phyloP scores from a whole-genome alignment of 2,113 vertebrate genomes.

The Arothron firmamentum region DNA sequence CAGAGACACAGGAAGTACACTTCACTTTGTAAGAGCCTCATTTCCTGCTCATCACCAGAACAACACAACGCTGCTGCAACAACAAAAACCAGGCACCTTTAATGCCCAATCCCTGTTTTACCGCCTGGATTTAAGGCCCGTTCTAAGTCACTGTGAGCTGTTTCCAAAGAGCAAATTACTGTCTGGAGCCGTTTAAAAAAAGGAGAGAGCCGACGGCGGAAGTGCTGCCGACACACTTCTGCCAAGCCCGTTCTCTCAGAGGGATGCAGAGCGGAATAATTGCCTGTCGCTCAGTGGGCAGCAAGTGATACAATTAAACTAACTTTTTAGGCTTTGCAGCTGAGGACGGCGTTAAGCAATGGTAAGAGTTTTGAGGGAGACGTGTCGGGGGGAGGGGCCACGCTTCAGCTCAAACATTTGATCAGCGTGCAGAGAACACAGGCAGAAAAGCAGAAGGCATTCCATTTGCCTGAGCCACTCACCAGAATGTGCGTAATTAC shows the following conservation, averaged over 20 bases:
- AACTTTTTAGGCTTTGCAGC: conserved; percentile 24
- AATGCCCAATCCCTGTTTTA: conserved; percentile 44
- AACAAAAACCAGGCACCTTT: conserved; percentile 47
- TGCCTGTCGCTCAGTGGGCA: conserved; percentile 26
- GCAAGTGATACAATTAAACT: conserved; percentile 38
- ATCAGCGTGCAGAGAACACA: conserved; percentile 34
- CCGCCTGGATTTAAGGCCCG: conserved; percentile 50
- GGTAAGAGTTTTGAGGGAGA: conserved; percentile 33
- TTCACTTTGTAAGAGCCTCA: conserved; percentile 26
- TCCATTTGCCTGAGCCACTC: conserved; percentile 52
- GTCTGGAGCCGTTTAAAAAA: conserved; percentile 55
- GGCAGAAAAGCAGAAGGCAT: conserved; percentile 22
- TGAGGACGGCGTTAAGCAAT: conserved; percentile 16
- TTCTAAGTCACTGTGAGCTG: conserved; percentile 52
- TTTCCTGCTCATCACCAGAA: conserved; percentile 31
- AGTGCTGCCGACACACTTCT: conserved; percentile 47
- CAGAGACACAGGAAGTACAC: conserved; percentile 50
- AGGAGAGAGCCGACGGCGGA: conserved; percentile 45
- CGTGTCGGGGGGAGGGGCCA: conserved; percentile 18
- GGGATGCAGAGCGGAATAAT: conserved; percentile 56
- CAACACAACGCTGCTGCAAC: neutral
- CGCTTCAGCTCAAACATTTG: conserved; percentile 26
- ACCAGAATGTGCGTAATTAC: conserved; percentile 50
- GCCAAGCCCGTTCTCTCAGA: conserved; percentile 52
- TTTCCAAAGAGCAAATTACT: conserved; percentile 65